Percentiles rank a stretch among this genome's conserved stretches.
These are phyloP conservation scores for Paragorgia papillata DNA, from an alignment of 92 coral and sea anemone genomes.

Conservation along the genomic window DNA sequence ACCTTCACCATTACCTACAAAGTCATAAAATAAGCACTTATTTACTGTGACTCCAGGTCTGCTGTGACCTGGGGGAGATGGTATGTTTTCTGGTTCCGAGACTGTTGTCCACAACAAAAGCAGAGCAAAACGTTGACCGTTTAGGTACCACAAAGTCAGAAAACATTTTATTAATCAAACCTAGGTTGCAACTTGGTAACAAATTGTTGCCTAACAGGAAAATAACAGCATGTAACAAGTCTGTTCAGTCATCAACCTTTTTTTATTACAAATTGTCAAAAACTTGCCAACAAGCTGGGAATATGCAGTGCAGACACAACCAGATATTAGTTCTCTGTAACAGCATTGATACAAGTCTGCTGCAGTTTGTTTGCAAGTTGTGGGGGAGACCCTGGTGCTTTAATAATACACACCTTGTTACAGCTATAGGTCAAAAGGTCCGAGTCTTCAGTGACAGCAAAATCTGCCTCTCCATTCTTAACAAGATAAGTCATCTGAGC, in stretches of 20 bases:
- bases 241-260: conserved; percentile 9
- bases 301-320: conserved; percentile 28
- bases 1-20: conserved; percentile 55
- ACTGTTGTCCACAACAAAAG: conserved; percentile 13
- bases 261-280: conserved; percentile 18
- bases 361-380: conserved; percentile 13
- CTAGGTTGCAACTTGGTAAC: conserved; percentile 17
- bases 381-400: conserved; percentile 8
- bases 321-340: no score
- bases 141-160: conserved; percentile 4
- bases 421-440: conserved; percentile 63
- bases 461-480: conserved; percentile 50
- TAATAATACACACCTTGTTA: conserved; percentile 41
- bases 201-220: conserved; percentile 10
- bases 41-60: conserved; percentile 24
- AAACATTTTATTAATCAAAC: conserved; percentile 17
- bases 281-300: conserved; percentile 32
- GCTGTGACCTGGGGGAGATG: conserved; percentile 24
- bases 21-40: conserved; percentile 3
- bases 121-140: conserved; percentile 14
- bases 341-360: no score
- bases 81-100: conserved; percentile 18
- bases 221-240: conserved; percentile 25
- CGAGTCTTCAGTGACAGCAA: conserved; percentile 63
- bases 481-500: conserved; percentile 54